Conservation (phyloP, 2,888 invertebrate genomes). For the Cerastoderma edule region DNA sequence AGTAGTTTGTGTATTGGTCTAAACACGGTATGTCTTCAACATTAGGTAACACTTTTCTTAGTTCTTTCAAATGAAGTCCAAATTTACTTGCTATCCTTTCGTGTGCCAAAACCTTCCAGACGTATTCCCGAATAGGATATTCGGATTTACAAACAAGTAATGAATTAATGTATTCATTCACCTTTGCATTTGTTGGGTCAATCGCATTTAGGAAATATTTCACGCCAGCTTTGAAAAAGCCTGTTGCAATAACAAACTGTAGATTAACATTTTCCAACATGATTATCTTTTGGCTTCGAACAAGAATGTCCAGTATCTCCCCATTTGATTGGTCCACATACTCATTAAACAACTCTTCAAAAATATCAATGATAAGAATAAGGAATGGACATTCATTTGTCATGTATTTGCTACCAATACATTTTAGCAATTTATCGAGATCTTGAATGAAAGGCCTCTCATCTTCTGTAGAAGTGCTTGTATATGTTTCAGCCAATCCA, state of each 20-base stretch:
- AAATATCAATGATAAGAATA: no score
- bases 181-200: background rate
- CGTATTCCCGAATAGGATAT: background rate
- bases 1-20: no score
- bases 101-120: background rate
- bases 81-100: background rate
- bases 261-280: conserved; percentile 16
- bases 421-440: no score
- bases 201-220: background rate
- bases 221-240: conserved; percentile 29
- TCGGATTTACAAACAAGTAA: background rate
- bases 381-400: no score
- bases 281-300: conserved; percentile 21
- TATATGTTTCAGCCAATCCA: background rate
- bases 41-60: conserved; percentile 10
- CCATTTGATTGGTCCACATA: no score
- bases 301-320: conserved; percentile 1
- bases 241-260: conserved; percentile 31
- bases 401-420: no score
- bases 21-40: conserved; percentile 15
- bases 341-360: no score
- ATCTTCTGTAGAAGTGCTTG: no score
- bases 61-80: background rate
- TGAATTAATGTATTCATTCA: background rate
- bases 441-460: no score